phyloP scores from a whole-genome alignment of 1,140 invertebrate genomes.

The Sogatella furcifera region DNA sequence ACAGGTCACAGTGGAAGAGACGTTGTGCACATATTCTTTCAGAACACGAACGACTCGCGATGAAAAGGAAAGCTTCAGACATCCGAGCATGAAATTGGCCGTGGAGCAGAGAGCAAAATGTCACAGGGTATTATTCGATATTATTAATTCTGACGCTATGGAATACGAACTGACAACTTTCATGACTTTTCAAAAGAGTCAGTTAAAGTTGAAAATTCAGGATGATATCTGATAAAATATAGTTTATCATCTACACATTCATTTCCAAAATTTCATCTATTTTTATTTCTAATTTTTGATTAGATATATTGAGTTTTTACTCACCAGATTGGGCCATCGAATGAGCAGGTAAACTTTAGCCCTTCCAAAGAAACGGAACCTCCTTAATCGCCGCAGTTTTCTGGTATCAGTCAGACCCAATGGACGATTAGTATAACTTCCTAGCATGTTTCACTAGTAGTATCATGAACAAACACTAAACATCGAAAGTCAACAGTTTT shows the following conservation, averaged over 20 bases:
- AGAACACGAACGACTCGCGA: too few relatives aligned
- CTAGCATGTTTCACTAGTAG: not conserved
- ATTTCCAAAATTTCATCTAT: too few relatives aligned
- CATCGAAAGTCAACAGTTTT: not conserved
- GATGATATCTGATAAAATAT: too few relatives aligned
- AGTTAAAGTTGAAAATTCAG: too few relatives aligned
- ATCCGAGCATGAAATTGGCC: constrained; percentile 15
- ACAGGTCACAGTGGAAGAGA: too few relatives aligned
- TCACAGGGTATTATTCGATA: not conserved
- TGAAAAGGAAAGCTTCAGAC: not conserved
- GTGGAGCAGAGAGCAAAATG: not conserved
- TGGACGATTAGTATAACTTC: constrained; percentile 19
- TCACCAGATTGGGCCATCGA: constrained; percentile 48
- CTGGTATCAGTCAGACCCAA: constrained; percentile 40
- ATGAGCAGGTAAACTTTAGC: constrained; percentile 50
- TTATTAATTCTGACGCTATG: constrained; percentile 1
- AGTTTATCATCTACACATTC: too few relatives aligned
- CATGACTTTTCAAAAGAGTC: too few relatives aligned
- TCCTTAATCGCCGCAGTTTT: constrained; percentile 42
- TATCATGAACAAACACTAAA: not conserved
- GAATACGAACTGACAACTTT: not conserved
- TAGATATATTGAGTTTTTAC: too few relatives aligned
- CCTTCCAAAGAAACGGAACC: constrained; percentile 48
- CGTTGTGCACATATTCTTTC: too few relatives aligned
- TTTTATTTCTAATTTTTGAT: too few relatives aligned